phyloP scores from a whole-genome alignment of 2,888 invertebrate species.

The Leptogaster cylindrica region DNA sequence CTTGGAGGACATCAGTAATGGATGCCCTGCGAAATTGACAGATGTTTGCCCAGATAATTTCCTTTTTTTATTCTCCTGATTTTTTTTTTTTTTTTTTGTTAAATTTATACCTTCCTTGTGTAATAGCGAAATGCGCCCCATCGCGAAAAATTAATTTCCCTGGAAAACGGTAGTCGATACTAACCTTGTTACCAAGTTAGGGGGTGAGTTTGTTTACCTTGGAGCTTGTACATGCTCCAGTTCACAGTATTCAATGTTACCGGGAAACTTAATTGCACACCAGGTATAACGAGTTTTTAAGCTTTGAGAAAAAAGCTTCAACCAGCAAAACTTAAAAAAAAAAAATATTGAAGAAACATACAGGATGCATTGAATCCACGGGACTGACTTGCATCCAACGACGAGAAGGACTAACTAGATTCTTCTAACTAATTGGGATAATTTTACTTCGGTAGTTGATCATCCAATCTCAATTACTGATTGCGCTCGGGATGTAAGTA shows the following conservation, averaged over 20 bases:
- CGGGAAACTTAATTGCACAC: slow-evolving; percentile 13
- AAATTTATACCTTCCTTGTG: background rate
- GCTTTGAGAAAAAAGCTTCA: background rate
- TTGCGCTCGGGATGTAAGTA: background rate
- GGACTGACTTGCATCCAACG: background rate
- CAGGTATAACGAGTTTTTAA: slow-evolving; percentile 1
- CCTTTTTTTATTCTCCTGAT: no score
- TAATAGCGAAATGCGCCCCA: background rate
- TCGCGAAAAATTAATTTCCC: slow-evolving; percentile 23
- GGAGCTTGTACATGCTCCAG: slow-evolving; percentile 1
- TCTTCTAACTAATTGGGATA: background rate
- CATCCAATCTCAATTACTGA: background rate
- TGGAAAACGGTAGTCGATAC: background rate
- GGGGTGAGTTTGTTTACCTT: background rate
- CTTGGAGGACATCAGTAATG: slow-evolving; percentile 29
- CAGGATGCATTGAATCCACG: no score
- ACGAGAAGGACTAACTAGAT: background rate
- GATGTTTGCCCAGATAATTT: slow-evolving; percentile 24
- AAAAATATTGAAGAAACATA: no score
- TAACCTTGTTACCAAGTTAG: slow-evolving; percentile 2
- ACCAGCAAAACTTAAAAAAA: background rate
- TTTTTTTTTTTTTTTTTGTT: slow-evolving; percentile 18
- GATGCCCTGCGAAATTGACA: slow-evolving; percentile 37
- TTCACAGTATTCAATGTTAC: background rate
- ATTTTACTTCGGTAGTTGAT: no score